Evolutionary conservation across 2,113 vertebrate genomes (phyloP).

Genomic region (Rhynchomys soricoides): DNA sequence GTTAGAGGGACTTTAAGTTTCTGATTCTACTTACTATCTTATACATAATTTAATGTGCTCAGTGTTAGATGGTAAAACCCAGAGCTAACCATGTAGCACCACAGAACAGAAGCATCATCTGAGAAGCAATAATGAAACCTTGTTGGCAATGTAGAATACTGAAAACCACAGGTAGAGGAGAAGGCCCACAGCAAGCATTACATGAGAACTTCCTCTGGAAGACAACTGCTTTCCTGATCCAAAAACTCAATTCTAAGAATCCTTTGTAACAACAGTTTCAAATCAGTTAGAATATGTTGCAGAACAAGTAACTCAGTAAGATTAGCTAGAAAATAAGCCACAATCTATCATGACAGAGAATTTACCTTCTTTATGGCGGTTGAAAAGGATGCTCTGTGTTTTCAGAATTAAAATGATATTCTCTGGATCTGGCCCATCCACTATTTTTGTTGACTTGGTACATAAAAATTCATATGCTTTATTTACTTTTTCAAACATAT

Average conservation of each 20-base stretch:
- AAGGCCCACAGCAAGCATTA: neutral
- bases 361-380: conserved; percentile 95
- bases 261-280: conserved; percentile 27
- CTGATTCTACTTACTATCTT: neutral
- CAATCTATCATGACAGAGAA: neutral
- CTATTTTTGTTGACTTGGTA: conserved; percentile 94
- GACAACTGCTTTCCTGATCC: neutral
- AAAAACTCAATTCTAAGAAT: conserved; percentile 3
- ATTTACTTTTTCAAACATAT: conserved; percentile 99
- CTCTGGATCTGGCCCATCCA: conserved; percentile 97
- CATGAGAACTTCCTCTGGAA: neutral
- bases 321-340: conserved; percentile 1
- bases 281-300: neutral
- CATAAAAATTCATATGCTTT: conserved; percentile 99
- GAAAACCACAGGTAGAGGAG: neutral
- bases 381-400: conserved; percentile 98
- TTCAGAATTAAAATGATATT: conserved; percentile 99
- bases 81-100: neutral
- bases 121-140: conserved; percentile 29
- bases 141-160: conserved; percentile 15
- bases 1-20: neutral
- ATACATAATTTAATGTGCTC: conserved; percentile 22
- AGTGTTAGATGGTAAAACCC: conserved; percentile 16
- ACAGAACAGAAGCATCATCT: neutral
- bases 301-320: conserved; percentile 4